A percentile compares a stretch with the other conserved stretches of the same genome.
Evolutionary conservation across 2,797 vertebrate genomes (phyloP).

Genomic region (Moxostoma hubbsi): DNA sequence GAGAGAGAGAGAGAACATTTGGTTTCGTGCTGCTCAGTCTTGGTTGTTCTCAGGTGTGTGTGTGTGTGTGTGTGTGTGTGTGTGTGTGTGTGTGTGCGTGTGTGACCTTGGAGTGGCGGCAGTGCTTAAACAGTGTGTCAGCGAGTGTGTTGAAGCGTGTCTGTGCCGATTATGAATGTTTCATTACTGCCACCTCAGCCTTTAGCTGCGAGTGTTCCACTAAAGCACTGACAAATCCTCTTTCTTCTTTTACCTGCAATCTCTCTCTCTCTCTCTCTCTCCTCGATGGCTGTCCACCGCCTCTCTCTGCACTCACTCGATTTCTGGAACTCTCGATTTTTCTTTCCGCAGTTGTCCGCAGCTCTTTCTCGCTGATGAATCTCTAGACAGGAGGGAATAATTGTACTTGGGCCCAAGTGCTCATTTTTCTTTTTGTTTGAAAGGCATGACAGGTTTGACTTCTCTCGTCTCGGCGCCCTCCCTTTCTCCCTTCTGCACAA

Average conservation of each 20-base stretch:
- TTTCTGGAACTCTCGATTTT: slow-evolving; percentile 38
- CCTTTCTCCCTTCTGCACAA: slow-evolving; percentile 63
- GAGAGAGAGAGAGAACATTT: slow-evolving; percentile 26
- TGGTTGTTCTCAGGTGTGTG: slow-evolving; percentile 36
- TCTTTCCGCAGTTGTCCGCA: slow-evolving; percentile 12
- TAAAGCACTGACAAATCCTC: slow-evolving; percentile 82
- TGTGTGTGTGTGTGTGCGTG: slow-evolving; percentile 70
- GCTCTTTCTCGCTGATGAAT: slow-evolving; percentile 76
- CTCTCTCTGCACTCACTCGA: slow-evolving; percentile 56
- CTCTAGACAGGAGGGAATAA: slow-evolving; percentile 83
- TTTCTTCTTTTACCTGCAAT: slow-evolving; percentile 79
- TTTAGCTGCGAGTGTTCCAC: slow-evolving; percentile 68
- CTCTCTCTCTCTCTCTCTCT: slow-evolving; percentile 54
- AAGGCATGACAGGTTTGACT: slow-evolving; percentile 80
- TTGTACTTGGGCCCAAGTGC: slow-evolving; percentile 81
- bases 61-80: slow-evolving; percentile 64
- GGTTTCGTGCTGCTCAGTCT: neutral
- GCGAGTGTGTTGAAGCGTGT: slow-evolving; percentile 81
- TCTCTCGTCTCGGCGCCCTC: slow-evolving; percentile 43
- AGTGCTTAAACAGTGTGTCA: slow-evolving; percentile 81
- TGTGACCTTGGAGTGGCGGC: slow-evolving; percentile 81
- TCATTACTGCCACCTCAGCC: slow-evolving; percentile 84
- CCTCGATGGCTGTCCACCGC: slow-evolving; percentile 26
- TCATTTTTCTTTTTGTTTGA: slow-evolving; percentile 85
- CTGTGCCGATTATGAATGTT: slow-evolving; percentile 85